A percentile compares a stretch with the other conserved stretches of the same genome.
Evolutionary conservation across 2,888 invertebrate species (phyloP).

Genomic region (Cantharis rustica): DNA sequence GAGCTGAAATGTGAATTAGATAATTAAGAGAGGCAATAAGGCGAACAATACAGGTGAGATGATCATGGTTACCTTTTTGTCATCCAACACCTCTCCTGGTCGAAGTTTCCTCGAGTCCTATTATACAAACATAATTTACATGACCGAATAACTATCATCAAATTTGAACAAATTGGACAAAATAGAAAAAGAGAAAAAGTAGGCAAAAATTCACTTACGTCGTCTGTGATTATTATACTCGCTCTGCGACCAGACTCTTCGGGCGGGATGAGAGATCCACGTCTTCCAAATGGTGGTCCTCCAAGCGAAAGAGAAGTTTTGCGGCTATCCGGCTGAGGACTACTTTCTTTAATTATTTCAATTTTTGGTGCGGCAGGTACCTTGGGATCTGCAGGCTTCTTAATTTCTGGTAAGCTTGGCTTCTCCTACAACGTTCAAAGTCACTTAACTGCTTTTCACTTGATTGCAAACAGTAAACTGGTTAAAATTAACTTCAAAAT

Average conservation of each 20-base stretch:
- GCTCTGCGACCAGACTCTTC: slow-evolving; percentile 86
- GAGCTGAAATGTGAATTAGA: slow-evolving; percentile 43
- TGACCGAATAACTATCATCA: slow-evolving; percentile 4
- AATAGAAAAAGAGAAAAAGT: not conserved
- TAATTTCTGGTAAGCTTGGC: slow-evolving; percentile 57
- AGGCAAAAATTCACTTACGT: slow-evolving; percentile 74
- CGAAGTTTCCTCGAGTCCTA: slow-evolving; percentile 91
- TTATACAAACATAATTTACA: slow-evolving; percentile 37
- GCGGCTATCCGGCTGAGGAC: slow-evolving; percentile 68
- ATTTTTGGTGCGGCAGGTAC: slow-evolving; percentile 73
- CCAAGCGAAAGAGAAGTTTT: slow-evolving; percentile 67
- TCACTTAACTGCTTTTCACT: not conserved
- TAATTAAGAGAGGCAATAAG: slow-evolving; percentile 33
- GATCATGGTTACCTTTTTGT: slow-evolving; percentile 81
- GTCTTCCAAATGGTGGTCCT: slow-evolving; percentile 64
- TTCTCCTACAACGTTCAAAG: slow-evolving; percentile 45
- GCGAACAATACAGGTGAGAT: slow-evolving; percentile 32
- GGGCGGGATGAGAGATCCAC: slow-evolving; percentile 88
- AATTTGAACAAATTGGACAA: not conserved
- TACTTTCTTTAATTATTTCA: slow-evolving; percentile 82
- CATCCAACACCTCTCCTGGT: slow-evolving; percentile 91
- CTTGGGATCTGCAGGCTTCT: slow-evolving; percentile 39
- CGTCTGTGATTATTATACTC: slow-evolving; percentile 90
- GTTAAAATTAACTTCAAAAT: slow-evolving; percentile 10
- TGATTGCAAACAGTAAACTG: slow-evolving; percentile 16